Base-by-base conservation (phyloP, 1,140 invertebrate species). In the Pseudomyrmex flavicornis region DNA sequence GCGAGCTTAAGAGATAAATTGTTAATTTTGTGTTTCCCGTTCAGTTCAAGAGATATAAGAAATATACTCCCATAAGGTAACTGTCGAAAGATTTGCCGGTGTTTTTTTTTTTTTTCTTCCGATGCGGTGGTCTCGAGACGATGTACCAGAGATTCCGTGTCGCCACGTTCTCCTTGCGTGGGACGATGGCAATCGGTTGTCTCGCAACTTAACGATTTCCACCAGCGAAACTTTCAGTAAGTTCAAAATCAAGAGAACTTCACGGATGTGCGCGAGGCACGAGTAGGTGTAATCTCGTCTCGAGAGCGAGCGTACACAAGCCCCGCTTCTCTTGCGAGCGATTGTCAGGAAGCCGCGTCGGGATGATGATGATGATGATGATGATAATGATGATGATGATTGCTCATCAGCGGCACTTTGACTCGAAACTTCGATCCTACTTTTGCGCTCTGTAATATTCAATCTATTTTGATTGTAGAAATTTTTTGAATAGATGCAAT, bases 161-260 rank as follows among this genome's bases (percentile, higher is more conserved):
- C 86, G 63, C 58, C 82, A 62, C 73, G 46, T 88, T 7, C 10
- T 10, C 4, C 10, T 22, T 1, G 15, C 75, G 87, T 85, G 66
- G 86, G 83, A 62, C 48, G 83, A 26, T 70, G 44, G 58, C 74
- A 68, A 13, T 54, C 75, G 59, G 76, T 66, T 70, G 61, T 69
- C 66, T 56, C 48, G 76, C 87, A 63, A 76, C 58, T 87, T 82
- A 84, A 88, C 82, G 83, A 89, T 85, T 86, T 83, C 46, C 79
- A 83, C n/a, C 79, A 35, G 73, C 79, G 26, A 68, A 77, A 26
- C 54, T 80, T 80, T 59, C n/a, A 46, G 46, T 61, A 74, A 74
- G 22, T n/a, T 82, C 54, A 61, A 15, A 8, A 61, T 44, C 66
- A 20, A 59, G 82, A 85, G 48, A 63, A 85, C 86, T 85, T 85